phyloP scores from a whole-genome alignment of 2,113 vertebrate species.

The Hylia prasina region DNA sequence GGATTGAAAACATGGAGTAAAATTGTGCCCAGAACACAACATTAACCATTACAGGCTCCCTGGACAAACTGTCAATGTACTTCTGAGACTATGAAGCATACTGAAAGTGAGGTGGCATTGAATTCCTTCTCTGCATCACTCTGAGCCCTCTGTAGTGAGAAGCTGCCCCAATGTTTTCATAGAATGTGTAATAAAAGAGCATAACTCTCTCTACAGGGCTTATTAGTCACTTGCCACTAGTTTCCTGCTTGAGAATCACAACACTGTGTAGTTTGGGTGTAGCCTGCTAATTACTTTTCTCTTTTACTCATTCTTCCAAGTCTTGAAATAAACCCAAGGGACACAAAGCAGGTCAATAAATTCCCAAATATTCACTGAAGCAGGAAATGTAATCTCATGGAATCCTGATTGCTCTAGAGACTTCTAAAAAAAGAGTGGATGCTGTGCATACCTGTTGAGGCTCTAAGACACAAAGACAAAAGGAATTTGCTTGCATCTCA shows the following conservation, averaged over 20 bases:
- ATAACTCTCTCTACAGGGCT: background rate
- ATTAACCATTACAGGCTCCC: background rate
- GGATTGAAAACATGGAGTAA: background rate
- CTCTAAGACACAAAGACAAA: background rate
- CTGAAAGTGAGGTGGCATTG: background rate
- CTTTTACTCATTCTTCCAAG: background rate
- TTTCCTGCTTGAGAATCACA: background rate
- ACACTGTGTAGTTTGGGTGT: background rate
- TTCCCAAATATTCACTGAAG: slow-evolving; percentile 34
- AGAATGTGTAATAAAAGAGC: background rate
- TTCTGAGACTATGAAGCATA: background rate
- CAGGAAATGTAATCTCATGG: slow-evolving; percentile 14
- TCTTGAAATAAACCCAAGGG: background rate
- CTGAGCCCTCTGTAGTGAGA: background rate
- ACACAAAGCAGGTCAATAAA: background rate
- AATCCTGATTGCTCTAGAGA: slow-evolving; percentile 14
- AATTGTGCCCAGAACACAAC: background rate
- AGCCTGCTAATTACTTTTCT: background rate
- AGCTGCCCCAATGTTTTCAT: background rate
- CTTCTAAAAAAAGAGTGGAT: background rate
- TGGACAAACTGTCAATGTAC: background rate
- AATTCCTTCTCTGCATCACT: background rate
- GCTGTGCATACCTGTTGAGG: background rate
- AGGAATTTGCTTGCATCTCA: background rate
- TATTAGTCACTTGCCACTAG: background rate